Evolutionary conservation across 2,888 invertebrate species (phyloP).

Genomic region (Pyrrhosoma nymphula): DNA sequence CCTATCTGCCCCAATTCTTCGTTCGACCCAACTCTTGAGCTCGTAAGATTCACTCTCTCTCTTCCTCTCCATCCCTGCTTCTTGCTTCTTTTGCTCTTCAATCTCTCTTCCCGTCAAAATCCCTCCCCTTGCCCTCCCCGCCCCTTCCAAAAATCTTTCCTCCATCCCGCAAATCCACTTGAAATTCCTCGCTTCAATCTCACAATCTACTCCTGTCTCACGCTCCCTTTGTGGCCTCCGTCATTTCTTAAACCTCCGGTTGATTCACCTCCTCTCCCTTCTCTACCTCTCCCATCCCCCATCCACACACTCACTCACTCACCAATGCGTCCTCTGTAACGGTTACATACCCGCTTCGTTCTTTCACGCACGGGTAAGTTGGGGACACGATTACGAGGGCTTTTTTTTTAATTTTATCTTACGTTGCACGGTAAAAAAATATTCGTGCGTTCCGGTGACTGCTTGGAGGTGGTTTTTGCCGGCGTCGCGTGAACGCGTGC

Average conservation of each 20-base stretch:
- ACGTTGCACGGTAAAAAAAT: not conserved
- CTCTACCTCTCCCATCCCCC: too few species aligned
- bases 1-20: not conserved
- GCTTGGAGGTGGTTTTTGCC: not conserved
- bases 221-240: not conserved
- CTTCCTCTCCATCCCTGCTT: not conserved
- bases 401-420: not conserved
- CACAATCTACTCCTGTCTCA: not conserved
- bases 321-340: not conserved
- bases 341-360: not conserved
- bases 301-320: not conserved
- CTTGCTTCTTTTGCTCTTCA: conserved; percentile 1
- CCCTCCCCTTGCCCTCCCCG: not conserved
- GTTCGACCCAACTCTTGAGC: not conserved
- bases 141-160: not conserved
- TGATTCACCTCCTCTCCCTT: not conserved
- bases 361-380: not conserved
- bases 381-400: not conserved
- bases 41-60: not conserved
- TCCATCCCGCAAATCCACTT: not conserved
- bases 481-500: not conserved
- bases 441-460: not conserved
- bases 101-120: not conserved
- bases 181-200: not conserved
- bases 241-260: not conserved